A percentile compares a stretch with the other conserved stretches of the same genome.
These are phyloP conservation scores for Pseudoatta argentina DNA, from an alignment of 1,140 invertebrate genomes.

Conservation along the genomic window DNA sequence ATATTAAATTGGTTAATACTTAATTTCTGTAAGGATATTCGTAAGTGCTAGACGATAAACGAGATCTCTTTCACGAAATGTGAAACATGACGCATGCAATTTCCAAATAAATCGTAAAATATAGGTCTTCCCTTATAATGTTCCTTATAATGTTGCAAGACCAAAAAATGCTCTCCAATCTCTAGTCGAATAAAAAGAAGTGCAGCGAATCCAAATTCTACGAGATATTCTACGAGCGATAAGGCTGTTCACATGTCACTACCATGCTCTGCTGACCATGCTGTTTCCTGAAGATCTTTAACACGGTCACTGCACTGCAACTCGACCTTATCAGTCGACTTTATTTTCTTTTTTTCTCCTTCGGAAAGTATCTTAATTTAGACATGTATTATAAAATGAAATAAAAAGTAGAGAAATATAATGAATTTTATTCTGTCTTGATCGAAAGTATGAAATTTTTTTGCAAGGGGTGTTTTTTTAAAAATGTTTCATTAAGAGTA, in stretches of 20 bases:
- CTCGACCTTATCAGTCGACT: neutral
- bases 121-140: neutral
- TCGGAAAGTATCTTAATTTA: neutral
- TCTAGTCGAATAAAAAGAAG: neutral
- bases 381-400: neutral
- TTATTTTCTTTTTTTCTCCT: neutral
- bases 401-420: neutral
- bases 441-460: neutral
- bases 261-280: conserved; percentile 36
- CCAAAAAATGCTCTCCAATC: neutral
- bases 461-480: neutral
- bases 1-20: too few species aligned
- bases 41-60: too few species aligned
- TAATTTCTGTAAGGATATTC: too few species aligned
- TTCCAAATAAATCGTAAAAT: neutral
- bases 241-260: conserved; percentile 21
- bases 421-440: neutral
- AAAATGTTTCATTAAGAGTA: neutral
- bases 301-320: neutral
- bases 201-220: neutral
- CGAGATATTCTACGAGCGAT: neutral
- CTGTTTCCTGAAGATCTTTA: neutral
- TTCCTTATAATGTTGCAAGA: neutral
- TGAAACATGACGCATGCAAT: conserved; percentile 8
- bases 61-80: neutral